Evolutionary conservation across 2,888 invertebrate genomes (phyloP).

Genomic region (Cephalotes varians): DNA sequence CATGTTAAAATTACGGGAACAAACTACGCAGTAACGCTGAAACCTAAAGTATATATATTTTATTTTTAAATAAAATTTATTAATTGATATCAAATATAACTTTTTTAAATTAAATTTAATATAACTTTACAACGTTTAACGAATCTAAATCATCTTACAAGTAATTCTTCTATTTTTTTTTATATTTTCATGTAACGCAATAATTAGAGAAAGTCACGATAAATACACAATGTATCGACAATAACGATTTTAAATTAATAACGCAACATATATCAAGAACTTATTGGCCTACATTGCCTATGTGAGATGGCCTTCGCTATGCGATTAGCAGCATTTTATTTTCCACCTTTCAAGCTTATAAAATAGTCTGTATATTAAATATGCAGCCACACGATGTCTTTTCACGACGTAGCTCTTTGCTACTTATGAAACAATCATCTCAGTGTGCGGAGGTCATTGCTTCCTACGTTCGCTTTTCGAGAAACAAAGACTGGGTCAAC

Average conservation of each 20-base stretch:
- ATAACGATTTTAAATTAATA: conserved; percentile 1
- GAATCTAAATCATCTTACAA: neutral
- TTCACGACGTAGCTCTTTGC: neutral
- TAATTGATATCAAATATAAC: neutral
- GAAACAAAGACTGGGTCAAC: conserved; percentile 17
- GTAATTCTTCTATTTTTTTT: conserved; percentile 1
- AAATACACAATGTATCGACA: neutral
- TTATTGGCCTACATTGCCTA: neutral
- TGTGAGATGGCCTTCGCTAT: neutral
- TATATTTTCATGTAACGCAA: neutral
- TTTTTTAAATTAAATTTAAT: neutral
- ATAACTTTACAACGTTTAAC: neutral
- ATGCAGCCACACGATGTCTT: too few species aligned
- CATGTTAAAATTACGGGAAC: neutral
- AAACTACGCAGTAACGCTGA: neutral
- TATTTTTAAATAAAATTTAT: neutral
- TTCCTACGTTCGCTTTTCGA: conserved; percentile 15
- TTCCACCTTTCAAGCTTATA: neutral
- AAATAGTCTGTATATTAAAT: neutral
- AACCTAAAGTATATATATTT: neutral
- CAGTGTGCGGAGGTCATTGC: neutral
- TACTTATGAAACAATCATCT: neutral
- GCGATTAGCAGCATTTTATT: neutral
- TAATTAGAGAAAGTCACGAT: neutral
- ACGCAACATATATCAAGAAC: neutral